Evolutionary conservation across 1,140 invertebrate species (phyloP).

Genomic region (Macrosteles quadrilineatus): DNA sequence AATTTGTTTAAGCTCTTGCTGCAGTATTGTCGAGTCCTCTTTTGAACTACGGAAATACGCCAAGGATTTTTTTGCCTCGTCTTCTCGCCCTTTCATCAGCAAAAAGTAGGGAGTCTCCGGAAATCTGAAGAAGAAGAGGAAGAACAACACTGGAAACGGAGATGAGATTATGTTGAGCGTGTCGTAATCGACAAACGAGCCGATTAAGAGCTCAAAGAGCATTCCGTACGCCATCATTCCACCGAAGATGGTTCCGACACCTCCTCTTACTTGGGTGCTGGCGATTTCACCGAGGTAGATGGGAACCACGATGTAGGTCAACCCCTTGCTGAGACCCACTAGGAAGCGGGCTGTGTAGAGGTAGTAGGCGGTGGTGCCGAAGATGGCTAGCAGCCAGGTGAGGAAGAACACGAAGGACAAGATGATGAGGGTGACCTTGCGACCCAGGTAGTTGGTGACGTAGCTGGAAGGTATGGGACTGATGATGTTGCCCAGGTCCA

Average conservation of each 20-base stretch:
- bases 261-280: constrained; percentile 42
- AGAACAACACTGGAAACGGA: constrained; percentile 61
- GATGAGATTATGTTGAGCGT: constrained; percentile 65
- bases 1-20: constrained; percentile 12
- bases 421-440: constrained; percentile 68
- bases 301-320: constrained; percentile 73
- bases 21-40: neutral
- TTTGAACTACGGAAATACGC: constrained; percentile 60
- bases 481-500: constrained; percentile 44
- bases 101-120: constrained; percentile 81
- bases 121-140: constrained; percentile 68
- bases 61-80: constrained; percentile 64
- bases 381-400: constrained; percentile 56
- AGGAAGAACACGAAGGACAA: constrained; percentile 55
- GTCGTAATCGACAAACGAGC: constrained; percentile 70
- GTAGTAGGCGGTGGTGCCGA: neutral
- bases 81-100: constrained; percentile 59
- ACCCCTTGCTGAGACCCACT: constrained; percentile 67
- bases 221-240: constrained; percentile 72
- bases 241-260: constrained; percentile 74
- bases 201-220: constrained; percentile 72
- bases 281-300: constrained; percentile 86
- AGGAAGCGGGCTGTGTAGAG: constrained; percentile 34
- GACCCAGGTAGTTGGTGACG: constrained; percentile 72
- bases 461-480: constrained; percentile 48